Base-by-base conservation (phyloP, 2,113 vertebrate species). In the Paracanthobrama guichenoti region DNA sequence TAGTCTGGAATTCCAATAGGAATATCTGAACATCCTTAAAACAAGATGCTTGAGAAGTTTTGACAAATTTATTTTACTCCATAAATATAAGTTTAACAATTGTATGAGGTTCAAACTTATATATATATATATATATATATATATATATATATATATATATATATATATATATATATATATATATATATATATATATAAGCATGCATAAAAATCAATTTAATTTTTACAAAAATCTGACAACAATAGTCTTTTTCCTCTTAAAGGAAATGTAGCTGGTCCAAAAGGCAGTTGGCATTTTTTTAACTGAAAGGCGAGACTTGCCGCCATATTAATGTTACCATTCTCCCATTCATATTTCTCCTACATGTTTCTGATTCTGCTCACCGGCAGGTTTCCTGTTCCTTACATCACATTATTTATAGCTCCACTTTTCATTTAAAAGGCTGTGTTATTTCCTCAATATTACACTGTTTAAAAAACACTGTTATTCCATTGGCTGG, bases 381-480 rank as follows among this genome's bases (percentile, higher is more conserved):
- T 2, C 28, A 73, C 20, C 35, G 28, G 26, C 3, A 39, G 50
- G 16, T 67, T 64, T n/a, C 59, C 39, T 28, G 16, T 85, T 35
- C 24, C 48, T 46, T 62, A 76, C 71, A 76, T 76, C 72, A 66
- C 62, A 59, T 60, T 78, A 53, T 55, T 81, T 76, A 55, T n/a
- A 35, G 62, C 50, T 78, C 81, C 55, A 72, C 53, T 69, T 67
- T 60, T 82, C 60, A 78, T 26, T 72, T 82, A 76, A 69, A 35
- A 82, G 48, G 46, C 35, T 35, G 24, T 69, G 84, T 73, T 81
- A 72, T 59, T 44, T 78, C 81, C 39, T 75, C 76, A 86, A 71
- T 82, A 78, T 77, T 59, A 79, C 9, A 82, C n/a, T 83, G 85
- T 86, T 86, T 86, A 82, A 59, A 67, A 44, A 50, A 35, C 28